These are phyloP conservation scores for Gymnocheta viridis DNA, from an alignment of 2,888 invertebrate genomes.

Conservation along the genomic window DNA sequence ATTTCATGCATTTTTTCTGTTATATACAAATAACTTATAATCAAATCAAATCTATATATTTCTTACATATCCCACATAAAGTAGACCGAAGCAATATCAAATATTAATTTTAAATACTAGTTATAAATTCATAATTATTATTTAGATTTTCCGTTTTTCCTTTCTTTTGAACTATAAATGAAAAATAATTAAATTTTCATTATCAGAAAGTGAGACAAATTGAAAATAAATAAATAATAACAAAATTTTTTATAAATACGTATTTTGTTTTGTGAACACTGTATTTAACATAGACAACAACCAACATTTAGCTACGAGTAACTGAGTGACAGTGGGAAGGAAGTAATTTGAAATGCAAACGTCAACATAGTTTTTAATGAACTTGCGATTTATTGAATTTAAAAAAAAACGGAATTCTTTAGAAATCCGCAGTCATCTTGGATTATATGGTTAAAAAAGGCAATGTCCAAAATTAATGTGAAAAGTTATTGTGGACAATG, in stretches of 20 bases:
- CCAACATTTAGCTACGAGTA: background rate
- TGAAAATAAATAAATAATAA: slow-evolving; percentile 18
- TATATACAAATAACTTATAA: slow-evolving; percentile 14
- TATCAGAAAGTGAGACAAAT: slow-evolving; percentile 66
- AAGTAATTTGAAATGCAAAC: background rate
- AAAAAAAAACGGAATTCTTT: no score
- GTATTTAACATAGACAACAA: slow-evolving; percentile 34
- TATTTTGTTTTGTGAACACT: slow-evolving; percentile 21
- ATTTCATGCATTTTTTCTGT: slow-evolving; percentile 24
- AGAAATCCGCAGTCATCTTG: no score
- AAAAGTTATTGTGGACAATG: no score
- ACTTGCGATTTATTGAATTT: background rate
- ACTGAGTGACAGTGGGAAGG: slow-evolving; percentile 1
- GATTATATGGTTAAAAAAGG: no score
- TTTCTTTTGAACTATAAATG: slow-evolving; percentile 3
- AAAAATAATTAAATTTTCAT: slow-evolving; percentile 23
- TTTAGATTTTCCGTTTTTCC: background rate
- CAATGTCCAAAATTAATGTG: no score
- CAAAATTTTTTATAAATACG: background rate
- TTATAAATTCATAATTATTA: slow-evolving; percentile 35
- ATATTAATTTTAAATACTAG: slow-evolving; percentile 42
- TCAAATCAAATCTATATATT: slow-evolving; percentile 48
- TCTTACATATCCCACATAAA: slow-evolving; percentile 54
- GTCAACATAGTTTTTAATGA: no score
- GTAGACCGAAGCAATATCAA: slow-evolving; percentile 49